Evolutionary conservation across 2,888 invertebrate species (phyloP).

Genomic region (Trachelus troglodyta): DNA sequence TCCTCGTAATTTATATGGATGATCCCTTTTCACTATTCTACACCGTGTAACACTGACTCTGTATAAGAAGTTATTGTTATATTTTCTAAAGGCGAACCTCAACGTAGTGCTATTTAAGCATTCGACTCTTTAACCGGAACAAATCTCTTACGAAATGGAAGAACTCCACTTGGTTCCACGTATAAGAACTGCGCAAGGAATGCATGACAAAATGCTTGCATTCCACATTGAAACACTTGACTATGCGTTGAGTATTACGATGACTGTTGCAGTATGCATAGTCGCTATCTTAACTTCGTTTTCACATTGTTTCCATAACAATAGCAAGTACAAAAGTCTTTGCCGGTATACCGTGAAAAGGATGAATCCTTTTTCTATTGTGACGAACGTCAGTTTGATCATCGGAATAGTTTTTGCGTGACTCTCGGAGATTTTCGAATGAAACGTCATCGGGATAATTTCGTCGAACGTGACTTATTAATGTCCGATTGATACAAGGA

Average conservation of each 20-base stretch:
- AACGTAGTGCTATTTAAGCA: background rate
- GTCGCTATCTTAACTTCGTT: background rate
- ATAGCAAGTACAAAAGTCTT: background rate
- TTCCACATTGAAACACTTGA: background rate
- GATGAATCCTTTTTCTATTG: background rate
- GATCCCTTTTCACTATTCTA: background rate
- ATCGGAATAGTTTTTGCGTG: background rate
- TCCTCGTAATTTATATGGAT: background rate
- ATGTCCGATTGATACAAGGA: background rate
- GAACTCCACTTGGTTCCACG: background rate
- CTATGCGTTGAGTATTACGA: background rate
- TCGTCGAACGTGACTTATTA: background rate
- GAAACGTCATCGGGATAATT: background rate
- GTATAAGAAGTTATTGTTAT: background rate
- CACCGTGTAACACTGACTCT: background rate
- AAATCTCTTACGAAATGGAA: background rate
- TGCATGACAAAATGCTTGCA: background rate
- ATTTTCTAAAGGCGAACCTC: background rate
- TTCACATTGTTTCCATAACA: background rate
- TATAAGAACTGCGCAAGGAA: background rate
- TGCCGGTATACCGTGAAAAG: background rate
- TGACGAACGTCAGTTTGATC: background rate
- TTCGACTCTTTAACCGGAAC: background rate
- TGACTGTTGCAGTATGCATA: background rate
- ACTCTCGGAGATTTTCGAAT: background rate